Percentiles rank a stretch among this genome's conserved stretches.
These are phyloP conservation scores for Cisticola juncidis DNA, from an alignment of 2,113 vertebrate genomes.

Conservation along the genomic window DNA sequence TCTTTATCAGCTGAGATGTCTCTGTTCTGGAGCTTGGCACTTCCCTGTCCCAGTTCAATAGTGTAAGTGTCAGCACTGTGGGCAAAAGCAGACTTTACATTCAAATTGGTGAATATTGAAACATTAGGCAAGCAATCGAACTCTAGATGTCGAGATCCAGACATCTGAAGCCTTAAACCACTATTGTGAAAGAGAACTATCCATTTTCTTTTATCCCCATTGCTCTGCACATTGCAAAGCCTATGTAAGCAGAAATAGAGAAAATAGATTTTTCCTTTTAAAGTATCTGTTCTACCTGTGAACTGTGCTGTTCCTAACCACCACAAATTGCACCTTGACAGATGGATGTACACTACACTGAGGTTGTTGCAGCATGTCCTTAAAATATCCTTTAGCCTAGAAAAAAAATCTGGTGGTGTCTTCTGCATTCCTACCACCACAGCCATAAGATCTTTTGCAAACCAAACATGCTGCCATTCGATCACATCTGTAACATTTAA, in stretches of 20 bases:
- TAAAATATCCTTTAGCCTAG: slow-evolving; percentile 48
- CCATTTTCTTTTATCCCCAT: not conserved
- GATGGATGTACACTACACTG: not conserved
- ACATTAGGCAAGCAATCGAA: not conserved
- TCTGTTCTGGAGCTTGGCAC: not conserved
- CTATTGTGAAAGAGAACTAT: not conserved
- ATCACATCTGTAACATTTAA: slow-evolving; percentile 74
- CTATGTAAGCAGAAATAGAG: not conserved
- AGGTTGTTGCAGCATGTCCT: not conserved
- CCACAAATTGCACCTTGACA: not conserved
- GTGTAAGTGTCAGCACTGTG: not conserved
- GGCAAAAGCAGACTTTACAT: not conserved
- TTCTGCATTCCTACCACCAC: slow-evolving; percentile 7
- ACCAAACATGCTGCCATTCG: slow-evolving; percentile 49
- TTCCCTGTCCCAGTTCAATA: not conserved
- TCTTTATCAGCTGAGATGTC: not conserved
- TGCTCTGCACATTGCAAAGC: not conserved
- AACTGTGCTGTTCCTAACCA: not conserved
- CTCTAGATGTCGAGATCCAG: not conserved
- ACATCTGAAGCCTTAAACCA: not conserved
- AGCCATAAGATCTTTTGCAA: slow-evolving; percentile 50
- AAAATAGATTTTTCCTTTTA: not conserved
- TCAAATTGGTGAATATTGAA: not conserved
- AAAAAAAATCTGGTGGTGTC: slow-evolving; percentile 58
- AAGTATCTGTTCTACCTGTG: not conserved